Percentiles rank a stretch among this genome's conserved stretches.
These are phyloP conservation scores for Erebia epiphron DNA, from an alignment of 2,888 invertebrate species.

Conservation along the genomic window DNA sequence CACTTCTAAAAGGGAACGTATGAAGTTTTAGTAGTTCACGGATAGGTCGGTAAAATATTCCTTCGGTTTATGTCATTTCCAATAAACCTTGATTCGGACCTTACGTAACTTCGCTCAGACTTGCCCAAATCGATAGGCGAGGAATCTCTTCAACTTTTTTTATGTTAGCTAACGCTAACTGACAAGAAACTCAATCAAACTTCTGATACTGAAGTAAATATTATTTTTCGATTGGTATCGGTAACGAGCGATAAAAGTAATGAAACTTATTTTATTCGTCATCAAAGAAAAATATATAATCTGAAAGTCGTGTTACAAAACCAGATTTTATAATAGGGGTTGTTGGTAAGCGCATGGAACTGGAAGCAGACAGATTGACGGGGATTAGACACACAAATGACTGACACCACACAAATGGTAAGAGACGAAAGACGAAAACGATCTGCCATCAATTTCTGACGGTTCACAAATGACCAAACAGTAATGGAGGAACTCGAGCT, in stretches of 20 bases:
- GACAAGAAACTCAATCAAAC: slow-evolving; percentile 17
- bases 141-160: background rate
- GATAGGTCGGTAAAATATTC: slow-evolving; percentile 40
- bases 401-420: slow-evolving; percentile 7
- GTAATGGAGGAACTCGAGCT: background rate
- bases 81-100: slow-evolving; percentile 36
- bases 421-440: slow-evolving; percentile 14
- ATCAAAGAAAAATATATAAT: background rate
- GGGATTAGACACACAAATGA: slow-evolving; percentile 10
- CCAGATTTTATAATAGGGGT: background rate
- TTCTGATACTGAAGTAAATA: slow-evolving; percentile 6
- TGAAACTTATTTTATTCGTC: background rate
- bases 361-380: slow-evolving; percentile 3
- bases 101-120: slow-evolving; percentile 30
- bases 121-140: slow-evolving; percentile 28
- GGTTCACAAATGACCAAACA: background rate
- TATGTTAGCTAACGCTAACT: slow-evolving; percentile 3
- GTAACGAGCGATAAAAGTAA: background rate
- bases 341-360: background rate
- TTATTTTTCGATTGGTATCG: slow-evolving; percentile 11
- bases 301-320: background rate
- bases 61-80: slow-evolving; percentile 35
- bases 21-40: slow-evolving; percentile 31
- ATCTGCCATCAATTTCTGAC: slow-evolving; percentile 12
- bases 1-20: slow-evolving; percentile 24